Percentiles rank a stretch among this genome's conserved stretches.
These are phyloP conservation scores for Chelon labrosus DNA, from an alignment of 2,797 vertebrate genomes.

Conservation along the genomic window DNA sequence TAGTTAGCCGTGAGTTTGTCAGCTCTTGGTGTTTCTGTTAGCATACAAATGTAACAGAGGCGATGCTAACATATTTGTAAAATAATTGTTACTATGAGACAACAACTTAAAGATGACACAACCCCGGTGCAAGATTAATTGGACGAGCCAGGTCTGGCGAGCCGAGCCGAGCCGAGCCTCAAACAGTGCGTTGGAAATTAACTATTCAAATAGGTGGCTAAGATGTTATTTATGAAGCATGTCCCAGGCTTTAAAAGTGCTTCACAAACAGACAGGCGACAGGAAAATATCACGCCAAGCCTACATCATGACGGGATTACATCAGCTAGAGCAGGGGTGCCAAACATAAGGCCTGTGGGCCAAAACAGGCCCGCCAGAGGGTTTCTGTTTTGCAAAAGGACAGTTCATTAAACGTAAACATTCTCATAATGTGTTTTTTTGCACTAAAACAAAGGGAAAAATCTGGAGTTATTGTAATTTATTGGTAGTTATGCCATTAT, in stretches of 20 bases:
- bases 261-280: slow-evolving; percentile 18
- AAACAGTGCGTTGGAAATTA: neutral
- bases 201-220: neutral
- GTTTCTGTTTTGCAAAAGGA: no score
- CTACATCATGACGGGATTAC: neutral
- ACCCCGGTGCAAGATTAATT: slow-evolving; percentile 4
- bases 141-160: slow-evolving; percentile 23
- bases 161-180: slow-evolving; percentile 13
- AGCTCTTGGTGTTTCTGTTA: slow-evolving; percentile 9
- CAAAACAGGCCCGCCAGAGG: no score
- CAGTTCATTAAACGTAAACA: no score
- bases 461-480: neutral
- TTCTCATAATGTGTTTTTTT: no score
- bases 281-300: slow-evolving; percentile 30
- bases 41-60: slow-evolving; percentile 12
- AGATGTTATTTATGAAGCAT: slow-evolving; percentile 30
- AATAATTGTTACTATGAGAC: slow-evolving; percentile 5
- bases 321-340: slow-evolving; percentile 1
- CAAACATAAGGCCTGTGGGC: no score
- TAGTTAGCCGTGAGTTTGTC: slow-evolving; percentile 15
- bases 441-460: no score
- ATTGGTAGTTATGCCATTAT: no score
- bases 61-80: slow-evolving; percentile 17
- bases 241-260: slow-evolving; percentile 16
- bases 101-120: neutral